Evolutionary conservation across 1,140 invertebrate genomes (phyloP).

Genomic region (Patella vulgata): DNA sequence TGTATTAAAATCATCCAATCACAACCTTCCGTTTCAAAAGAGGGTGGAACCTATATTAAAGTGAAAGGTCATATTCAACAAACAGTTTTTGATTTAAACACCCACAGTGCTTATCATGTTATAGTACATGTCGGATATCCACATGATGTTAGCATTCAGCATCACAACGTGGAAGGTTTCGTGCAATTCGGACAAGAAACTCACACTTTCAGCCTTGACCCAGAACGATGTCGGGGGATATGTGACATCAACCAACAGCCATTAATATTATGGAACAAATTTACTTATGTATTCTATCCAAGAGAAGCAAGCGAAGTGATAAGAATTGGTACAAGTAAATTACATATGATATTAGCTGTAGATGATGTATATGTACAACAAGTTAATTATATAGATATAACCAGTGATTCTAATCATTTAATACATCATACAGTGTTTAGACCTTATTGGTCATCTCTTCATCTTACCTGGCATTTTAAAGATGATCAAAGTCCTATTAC

Average conservation of each 20-base stretch:
- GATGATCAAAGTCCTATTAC: slow-evolving; percentile 36
- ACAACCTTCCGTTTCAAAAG: slow-evolving; percentile 3
- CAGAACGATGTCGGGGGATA: slow-evolving; percentile 8
- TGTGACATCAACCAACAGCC: slow-evolving; percentile 11
- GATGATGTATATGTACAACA: slow-evolving; percentile 25
- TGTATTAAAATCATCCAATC: slow-evolving; percentile 4
- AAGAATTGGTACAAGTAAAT: slow-evolving; percentile 13
- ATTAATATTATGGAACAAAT: slow-evolving; percentile 32
- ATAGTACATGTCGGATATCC: slow-evolving; percentile 19
- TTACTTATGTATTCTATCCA: slow-evolving; percentile 33
- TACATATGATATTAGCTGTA: slow-evolving; percentile 13
- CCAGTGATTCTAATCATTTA: not conserved
- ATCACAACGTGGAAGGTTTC: slow-evolving; percentile 17
- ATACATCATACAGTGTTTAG: slow-evolving; percentile 30
- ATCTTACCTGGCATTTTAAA: slow-evolving; percentile 37
- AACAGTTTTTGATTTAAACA: slow-evolving; percentile 1
- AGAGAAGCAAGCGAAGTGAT: slow-evolving; percentile 11
- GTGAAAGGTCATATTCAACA: slow-evolving; percentile 12
- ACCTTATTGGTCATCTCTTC: slow-evolving; percentile 42
- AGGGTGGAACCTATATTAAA: slow-evolving; percentile 8
- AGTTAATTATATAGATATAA: slow-evolving; percentile 12
- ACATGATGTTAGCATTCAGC: slow-evolving; percentile 9
- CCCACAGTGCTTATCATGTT: slow-evolving; percentile 5
- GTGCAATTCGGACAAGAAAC: slow-evolving; percentile 10
- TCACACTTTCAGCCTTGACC: slow-evolving; percentile 17